Evolutionary conservation across 2,113 vertebrate genomes (phyloP).

Genomic region (Blennius ocellaris): DNA sequence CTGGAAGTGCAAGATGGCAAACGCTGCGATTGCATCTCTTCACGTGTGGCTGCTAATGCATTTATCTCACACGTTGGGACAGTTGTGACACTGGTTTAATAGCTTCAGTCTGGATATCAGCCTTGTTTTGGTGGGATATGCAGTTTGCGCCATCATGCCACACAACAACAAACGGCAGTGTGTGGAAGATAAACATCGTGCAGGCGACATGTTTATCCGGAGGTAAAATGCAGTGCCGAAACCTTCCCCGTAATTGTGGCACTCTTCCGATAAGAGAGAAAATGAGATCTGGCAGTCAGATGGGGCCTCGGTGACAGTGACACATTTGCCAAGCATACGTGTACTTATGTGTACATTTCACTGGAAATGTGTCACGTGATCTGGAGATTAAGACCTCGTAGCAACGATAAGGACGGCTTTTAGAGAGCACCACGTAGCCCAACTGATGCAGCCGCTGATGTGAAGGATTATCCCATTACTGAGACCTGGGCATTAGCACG

Average conservation of each 20-base stretch:
- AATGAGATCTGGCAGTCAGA: slow-evolving; percentile 12
- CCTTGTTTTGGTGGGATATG: background rate
- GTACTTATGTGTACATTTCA: background rate
- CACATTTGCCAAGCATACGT: slow-evolving; percentile 11
- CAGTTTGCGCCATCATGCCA: slow-evolving; percentile 8
- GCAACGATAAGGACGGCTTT: slow-evolving; percentile 53
- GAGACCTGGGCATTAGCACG: slow-evolving; percentile 59
- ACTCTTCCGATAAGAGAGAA: slow-evolving; percentile 35
- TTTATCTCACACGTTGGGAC: slow-evolving; percentile 30
- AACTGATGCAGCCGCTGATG: slow-evolving; percentile 56
- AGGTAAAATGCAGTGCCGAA: slow-evolving; percentile 24
- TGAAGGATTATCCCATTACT: slow-evolving; percentile 77
- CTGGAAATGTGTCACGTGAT: slow-evolving; percentile 19
- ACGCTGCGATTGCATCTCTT: slow-evolving; percentile 34
- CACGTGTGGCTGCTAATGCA: background rate
- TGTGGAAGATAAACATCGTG: slow-evolving; percentile 36
- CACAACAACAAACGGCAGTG: slow-evolving; percentile 13
- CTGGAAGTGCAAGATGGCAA: background rate
- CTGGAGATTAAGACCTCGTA: slow-evolving; percentile 59
- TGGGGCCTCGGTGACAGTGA: slow-evolving; percentile 2
- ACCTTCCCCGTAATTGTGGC: slow-evolving; percentile 13
- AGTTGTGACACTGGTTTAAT: slow-evolving; percentile 31
- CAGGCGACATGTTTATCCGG: slow-evolving; percentile 47
- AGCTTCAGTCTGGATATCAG: slow-evolving; percentile 14
- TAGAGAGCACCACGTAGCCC: slow-evolving; percentile 57